Conservation (phyloP, 2,113 vertebrate species). For the Todiramphus saurophagus region DNA sequence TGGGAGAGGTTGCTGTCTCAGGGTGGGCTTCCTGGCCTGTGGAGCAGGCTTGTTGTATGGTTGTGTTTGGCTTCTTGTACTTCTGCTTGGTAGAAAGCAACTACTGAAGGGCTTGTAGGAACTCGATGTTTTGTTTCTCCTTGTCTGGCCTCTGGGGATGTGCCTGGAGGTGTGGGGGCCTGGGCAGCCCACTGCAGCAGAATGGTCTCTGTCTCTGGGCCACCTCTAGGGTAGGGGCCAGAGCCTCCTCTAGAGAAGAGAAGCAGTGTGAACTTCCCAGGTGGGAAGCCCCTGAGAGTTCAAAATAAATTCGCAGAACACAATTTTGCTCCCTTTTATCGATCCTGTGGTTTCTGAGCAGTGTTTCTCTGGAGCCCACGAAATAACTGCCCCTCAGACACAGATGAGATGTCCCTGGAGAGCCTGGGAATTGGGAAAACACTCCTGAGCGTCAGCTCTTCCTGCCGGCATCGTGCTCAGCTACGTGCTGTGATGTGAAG, state of each 20-base stretch:
- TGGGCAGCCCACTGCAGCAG: not conserved
- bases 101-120: fast-evolving
- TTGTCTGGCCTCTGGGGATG: not conserved
- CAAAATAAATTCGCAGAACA: fast-evolving
- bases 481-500: not conserved
- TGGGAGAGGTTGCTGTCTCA: not conserved
- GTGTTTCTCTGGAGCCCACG: not conserved
- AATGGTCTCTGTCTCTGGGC: not conserved
- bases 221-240: not conserved
- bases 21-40: fast-evolving
- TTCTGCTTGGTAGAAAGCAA: not conserved
- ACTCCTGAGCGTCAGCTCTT: not conserved
- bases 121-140: not conserved
- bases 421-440: not conserved
- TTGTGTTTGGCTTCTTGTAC: not conserved
- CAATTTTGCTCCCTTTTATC: not conserved
- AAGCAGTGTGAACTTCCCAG: not conserved
- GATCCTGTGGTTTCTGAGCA: not conserved
- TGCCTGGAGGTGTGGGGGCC: not conserved
- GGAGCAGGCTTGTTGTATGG: fast-evolving
- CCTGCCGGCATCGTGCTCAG: not conserved
- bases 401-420: not conserved
- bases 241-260: not conserved
- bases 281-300: not conserved
- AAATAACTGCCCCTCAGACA: not conserved